phyloP scores from a whole-genome alignment of 2,113 vertebrate species.

The Ellobius talpinus region DNA sequence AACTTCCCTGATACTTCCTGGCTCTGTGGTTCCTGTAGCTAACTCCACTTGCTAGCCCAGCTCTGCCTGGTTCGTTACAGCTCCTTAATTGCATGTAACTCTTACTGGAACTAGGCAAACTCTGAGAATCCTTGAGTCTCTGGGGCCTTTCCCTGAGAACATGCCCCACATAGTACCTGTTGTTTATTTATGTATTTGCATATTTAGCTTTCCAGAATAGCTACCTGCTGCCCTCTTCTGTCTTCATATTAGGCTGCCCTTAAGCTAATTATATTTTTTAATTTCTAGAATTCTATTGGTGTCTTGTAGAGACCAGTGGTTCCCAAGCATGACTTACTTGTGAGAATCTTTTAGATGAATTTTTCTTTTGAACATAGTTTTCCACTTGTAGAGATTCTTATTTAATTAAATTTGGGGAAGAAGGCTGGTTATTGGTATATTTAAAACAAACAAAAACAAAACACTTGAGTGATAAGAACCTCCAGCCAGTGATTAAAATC shows the following conservation, averaged over 20 bases:
- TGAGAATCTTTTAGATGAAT: slow-evolving; percentile 40
- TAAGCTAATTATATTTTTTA: slow-evolving; percentile 51
- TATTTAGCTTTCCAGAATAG: slow-evolving; percentile 45
- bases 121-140: slow-evolving; percentile 7
- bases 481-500: slow-evolving; percentile 47
- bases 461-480: not conserved
- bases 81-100: slow-evolving; percentile 36
- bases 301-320: slow-evolving; percentile 6
- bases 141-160: not conserved
- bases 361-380: not conserved
- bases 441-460: not conserved
- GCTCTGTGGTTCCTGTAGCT: not conserved
- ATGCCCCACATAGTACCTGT: not conserved
- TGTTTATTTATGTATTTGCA: not conserved
- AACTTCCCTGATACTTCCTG: slow-evolving; percentile 7
- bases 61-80: slow-evolving; percentile 24
- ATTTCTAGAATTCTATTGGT: slow-evolving; percentile 2
- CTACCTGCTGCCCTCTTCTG: slow-evolving; percentile 81
- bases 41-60: not conserved
- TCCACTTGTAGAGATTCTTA: slow-evolving; percentile 21
- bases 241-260: not conserved
- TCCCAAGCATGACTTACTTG: not conserved
- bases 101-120: not conserved
- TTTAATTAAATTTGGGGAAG: not conserved
- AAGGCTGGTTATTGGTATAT: not conserved